phyloP scores from a whole-genome alignment of 2,888 invertebrate species.

The Hydrotaea diabolus region DNA sequence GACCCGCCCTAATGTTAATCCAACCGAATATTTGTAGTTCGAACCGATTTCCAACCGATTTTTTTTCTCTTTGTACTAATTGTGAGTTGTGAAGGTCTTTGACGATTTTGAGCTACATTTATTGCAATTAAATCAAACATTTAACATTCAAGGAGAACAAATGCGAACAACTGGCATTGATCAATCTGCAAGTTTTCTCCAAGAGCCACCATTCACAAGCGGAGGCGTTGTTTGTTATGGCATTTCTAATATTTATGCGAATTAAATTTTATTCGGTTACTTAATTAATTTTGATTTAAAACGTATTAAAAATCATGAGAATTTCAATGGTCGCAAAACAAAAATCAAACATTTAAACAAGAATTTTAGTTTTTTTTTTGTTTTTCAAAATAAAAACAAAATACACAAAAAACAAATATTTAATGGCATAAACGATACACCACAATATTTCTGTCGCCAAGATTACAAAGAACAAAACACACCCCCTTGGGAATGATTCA shows the following conservation, averaged over 20 bases:
- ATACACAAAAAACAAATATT: no score
- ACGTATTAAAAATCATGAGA: constrained; percentile 1
- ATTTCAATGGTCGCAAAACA: neutral
- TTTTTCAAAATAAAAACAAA: no score
- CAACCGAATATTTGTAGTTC: no score
- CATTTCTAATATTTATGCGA: constrained; percentile 10
- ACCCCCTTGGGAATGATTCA: constrained; percentile 15
- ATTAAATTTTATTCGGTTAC: neutral
- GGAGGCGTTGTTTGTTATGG: constrained; percentile 20
- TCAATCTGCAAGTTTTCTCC: neutral
- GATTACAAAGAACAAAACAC: neutral
- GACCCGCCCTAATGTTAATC: no score
- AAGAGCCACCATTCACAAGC: neutral
- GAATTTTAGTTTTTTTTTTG: neutral
- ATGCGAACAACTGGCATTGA: neutral
- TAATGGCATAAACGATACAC: neutral
- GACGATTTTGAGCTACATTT: no score
- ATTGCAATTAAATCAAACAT: no score
- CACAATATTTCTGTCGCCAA: neutral
- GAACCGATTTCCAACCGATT: no score
- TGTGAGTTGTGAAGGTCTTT: no score
- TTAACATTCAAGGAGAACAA: neutral
- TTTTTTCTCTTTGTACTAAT: no score
- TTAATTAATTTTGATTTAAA: constrained; percentile 5
- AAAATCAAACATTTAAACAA: neutral